Evolutionary conservation across 2,888 invertebrate genomes (phyloP).

Genomic region (Sarcophaga caerulescens): DNA sequence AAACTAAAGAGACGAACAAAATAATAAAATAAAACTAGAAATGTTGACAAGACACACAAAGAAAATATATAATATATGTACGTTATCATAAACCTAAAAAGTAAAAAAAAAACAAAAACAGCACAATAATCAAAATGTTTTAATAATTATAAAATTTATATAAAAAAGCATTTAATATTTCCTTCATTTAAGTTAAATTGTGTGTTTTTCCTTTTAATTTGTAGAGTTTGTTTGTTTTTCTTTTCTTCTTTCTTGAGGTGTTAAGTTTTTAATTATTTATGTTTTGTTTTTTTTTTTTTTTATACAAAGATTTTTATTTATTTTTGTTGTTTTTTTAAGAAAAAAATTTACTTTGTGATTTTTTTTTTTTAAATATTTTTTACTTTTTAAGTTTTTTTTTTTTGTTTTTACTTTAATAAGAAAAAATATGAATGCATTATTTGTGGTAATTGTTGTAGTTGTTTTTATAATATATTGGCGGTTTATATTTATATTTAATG

Average conservation of each 20-base stretch:
- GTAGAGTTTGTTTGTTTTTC: neutral
- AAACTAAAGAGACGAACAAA: constrained; percentile 36
- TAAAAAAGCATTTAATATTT: constrained; percentile 48
- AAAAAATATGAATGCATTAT: constrained; percentile 75
- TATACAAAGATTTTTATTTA: constrained; percentile 48
- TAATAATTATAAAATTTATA: constrained; percentile 45
- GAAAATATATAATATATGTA: constrained; percentile 16
- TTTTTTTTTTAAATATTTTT: constrained; percentile 46
- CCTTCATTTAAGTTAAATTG: constrained; percentile 40
- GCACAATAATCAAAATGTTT: constrained; percentile 62
- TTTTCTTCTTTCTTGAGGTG: constrained; percentile 46
- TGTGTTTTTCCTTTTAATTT: constrained; percentile 56
- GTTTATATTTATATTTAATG: constrained; percentile 48
- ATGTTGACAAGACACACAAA: constrained; percentile 58
- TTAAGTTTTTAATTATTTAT: constrained; percentile 44
- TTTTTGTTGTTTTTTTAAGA: constrained; percentile 38
- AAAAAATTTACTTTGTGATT: constrained; percentile 48
- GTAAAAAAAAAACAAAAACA: constrained; percentile 33
- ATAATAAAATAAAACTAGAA: constrained; percentile 18
- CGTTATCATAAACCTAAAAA: constrained; percentile 27
- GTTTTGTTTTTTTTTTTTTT: constrained; percentile 29
- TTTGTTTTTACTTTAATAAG: constrained; percentile 73
- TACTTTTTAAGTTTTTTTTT: constrained; percentile 37
- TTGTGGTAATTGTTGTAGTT: constrained; percentile 68
- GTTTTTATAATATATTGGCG: constrained; percentile 61